phyloP scores from a whole-genome alignment of 2,888 invertebrate species.

The Tetranychus truncatus region DNA sequence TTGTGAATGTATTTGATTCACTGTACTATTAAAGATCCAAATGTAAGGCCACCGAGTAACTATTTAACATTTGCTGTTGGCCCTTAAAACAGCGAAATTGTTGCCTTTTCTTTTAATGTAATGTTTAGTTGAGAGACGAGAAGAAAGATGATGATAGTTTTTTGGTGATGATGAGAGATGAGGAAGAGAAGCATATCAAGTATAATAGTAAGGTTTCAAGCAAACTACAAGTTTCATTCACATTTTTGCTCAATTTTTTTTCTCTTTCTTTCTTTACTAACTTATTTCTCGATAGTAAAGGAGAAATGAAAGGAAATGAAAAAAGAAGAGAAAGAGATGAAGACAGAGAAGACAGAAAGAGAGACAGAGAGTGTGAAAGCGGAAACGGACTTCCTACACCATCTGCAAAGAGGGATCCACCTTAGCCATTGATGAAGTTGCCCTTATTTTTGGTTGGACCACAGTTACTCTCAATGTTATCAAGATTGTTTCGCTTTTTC shows the following conservation, averaged over 20 bases:
- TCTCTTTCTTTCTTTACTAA: neutral
- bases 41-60: neutral
- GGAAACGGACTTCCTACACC: conserved; percentile 5
- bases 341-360: neutral
- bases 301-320: neutral
- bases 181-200: neutral
- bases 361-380: neutral
- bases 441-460: neutral
- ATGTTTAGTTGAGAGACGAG: neutral
- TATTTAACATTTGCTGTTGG: conserved; percentile 1
- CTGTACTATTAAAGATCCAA: neutral
- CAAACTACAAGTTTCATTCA: neutral
- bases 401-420: neutral
- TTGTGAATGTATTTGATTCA: neutral
- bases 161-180: neutral
- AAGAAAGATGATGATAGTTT: neutral
- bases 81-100: neutral
- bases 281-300: conserved; percentile 1
- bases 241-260: neutral
- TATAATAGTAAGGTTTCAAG: neutral
- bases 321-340: neutral
- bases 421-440: neutral
- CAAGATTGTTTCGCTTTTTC: neutral
- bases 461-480: neutral
- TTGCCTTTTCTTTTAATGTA: neutral